Conservation (phyloP, 2,113 vertebrate genomes). For the Microtus oregoni region DNA sequence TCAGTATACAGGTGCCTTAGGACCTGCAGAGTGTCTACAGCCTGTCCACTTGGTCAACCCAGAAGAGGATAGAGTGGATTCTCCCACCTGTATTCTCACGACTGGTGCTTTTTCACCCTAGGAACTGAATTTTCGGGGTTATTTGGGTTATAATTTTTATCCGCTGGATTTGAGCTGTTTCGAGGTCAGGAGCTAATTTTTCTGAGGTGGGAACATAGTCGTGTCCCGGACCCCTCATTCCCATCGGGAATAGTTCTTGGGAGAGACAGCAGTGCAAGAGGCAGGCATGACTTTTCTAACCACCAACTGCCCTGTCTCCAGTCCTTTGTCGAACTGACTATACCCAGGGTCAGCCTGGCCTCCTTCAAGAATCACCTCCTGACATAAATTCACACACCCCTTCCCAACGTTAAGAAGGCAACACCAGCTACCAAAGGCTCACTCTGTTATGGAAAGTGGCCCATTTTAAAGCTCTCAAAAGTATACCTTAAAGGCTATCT, state of each 20-base stretch:
- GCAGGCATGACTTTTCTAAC: background rate
- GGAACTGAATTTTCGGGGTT: background rate
- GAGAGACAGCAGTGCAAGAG: background rate
- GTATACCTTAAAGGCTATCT: slow-evolving; percentile 78
- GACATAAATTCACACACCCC: background rate
- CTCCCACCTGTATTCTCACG: background rate
- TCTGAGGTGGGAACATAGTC: background rate
- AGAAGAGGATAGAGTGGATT: background rate
- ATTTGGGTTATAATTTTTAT: background rate
- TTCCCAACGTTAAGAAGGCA: background rate
- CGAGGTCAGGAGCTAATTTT: background rate
- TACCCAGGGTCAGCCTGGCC: background rate
- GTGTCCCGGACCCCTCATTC: background rate
- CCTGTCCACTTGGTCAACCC: background rate
- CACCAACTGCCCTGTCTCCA: background rate
- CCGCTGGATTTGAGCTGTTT: background rate
- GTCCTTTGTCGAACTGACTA: background rate
- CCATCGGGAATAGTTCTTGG: background rate
- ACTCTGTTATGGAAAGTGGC: slow-evolving; percentile 8
- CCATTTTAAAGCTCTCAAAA: slow-evolving; percentile 33
- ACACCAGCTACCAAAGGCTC: background rate
- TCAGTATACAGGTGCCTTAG: background rate
- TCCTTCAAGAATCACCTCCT: background rate
- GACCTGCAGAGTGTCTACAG: background rate
- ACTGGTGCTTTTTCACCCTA: background rate